Evolutionary conservation across 2,113 vertebrate genomes (phyloP), one percentile per base, ranked within the genome.

Genomic region (Ophthalmolycus amberensis): DNA sequence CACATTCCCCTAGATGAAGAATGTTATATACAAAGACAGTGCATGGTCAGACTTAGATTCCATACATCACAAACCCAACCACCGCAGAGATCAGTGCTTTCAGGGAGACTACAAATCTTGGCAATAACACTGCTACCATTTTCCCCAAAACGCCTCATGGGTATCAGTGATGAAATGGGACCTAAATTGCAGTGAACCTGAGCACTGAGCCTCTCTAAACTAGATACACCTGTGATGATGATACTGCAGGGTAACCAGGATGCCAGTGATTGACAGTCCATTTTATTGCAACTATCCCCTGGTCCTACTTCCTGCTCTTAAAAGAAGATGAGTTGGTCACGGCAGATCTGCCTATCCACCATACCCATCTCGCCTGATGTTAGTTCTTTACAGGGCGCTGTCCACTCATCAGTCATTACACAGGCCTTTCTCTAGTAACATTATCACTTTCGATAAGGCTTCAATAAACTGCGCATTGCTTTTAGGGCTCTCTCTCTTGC

Each of bases 391-490:
- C 82, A 92, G 85, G 86, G 70, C 69, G 50, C 79, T 50, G 80
- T 91, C 85, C 88, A 91, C 91, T 93, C 86, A 90, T 89, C 87
- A 42, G 66, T 95, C 92, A 93, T 92, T 93, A 93, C 86, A 84
- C 76, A 42, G 70, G 70, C 91, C 83, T 87, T 86, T 94, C 89
- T 87, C 75, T 88, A 82, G 90, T 92, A 94, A 94, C 92, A 94
- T 95, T 93, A 95, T 95, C 89, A 65, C 94, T 95, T 93, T 89
- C 91, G 94, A 95, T 93, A 93, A 94, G 93, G 90, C 92, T 91
- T 90, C 93, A 92, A 91, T 94, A 93, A 94, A 94, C 87, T 91
- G 88, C 52, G 71, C 90, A 89, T 93, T 66, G 92, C 92, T 94
- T 94, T 94, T 93, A 92, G 87, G 89, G 83, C 80, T 91, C 87